Base-by-base conservation (phyloP, 2,113 vertebrate species). In the Pollachius pollachius region DNA sequence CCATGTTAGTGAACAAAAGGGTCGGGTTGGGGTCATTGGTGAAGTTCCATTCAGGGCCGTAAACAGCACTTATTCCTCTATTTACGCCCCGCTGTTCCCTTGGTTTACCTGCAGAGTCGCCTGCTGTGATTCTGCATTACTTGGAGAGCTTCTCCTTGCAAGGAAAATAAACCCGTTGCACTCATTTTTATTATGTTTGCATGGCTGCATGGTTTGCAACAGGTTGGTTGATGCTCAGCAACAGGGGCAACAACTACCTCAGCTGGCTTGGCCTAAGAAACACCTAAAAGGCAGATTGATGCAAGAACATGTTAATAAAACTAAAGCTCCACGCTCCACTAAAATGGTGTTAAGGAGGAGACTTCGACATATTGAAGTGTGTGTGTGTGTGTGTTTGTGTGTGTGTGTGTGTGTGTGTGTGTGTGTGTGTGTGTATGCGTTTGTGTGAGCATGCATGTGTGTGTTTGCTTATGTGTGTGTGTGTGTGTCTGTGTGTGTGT, bases 221-320 rank as follows among this genome's bases (percentile, higher is more conserved):
- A 6, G 37, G 11, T 41, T 41, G 37, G 37, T 41, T 41, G 37
- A 41, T 41, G 4, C 11, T 11, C 37, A 41, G 4, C 4, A 41
- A 37, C 3, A 37, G 34, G 34, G 34, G 7, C 34, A 3, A 37
- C 34, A 7, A 37, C 34, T 37, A 37, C 34, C 34, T 7, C 37
- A 4, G 11, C 37, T 11, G 37, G 5, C 5, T 41, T 41, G 37
- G 41, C 41, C 37, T 11, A 9, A 48, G 41, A 23, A 19, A 67
- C 68, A 67, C 48, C 13, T 64, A 68, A 79, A 79, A 76, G 69
- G 64, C 56, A 76, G 41, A 48, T 48, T 48, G 41, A 48, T 12
- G 9, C 8, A 48, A 7, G 11, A 48, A 48, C 2, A 7, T 9
- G 8, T 48, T 48, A 48, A 48, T 48, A 48, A 48, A 11, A 48